Evolutionary conservation across 2,113 vertebrate species (phyloP).

Genomic region (Colaptes auratus): DNA sequence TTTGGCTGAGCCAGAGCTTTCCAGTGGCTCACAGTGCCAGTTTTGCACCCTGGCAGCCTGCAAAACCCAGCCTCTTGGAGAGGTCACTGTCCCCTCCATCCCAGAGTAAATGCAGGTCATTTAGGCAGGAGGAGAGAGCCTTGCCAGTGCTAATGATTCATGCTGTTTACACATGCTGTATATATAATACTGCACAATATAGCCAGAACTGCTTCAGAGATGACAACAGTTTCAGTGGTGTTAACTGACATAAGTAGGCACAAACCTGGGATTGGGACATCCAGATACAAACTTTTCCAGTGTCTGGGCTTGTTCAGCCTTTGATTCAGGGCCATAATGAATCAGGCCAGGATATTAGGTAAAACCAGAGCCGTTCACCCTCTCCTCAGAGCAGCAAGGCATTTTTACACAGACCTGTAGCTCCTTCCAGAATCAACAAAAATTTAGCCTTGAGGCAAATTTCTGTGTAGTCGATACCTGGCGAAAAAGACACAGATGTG

Average conservation of each 20-base stretch:
- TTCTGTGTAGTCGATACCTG: not conserved
- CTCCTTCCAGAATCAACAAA: not conserved
- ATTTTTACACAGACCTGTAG: not conserved
- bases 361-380: not conserved
- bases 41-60: not conserved
- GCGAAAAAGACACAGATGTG: not conserved
- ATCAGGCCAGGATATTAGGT: not conserved
- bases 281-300: not conserved
- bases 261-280: not conserved
- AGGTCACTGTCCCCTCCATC: not conserved
- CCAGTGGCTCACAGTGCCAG: not conserved
- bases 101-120: not conserved
- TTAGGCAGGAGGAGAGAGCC: not conserved
- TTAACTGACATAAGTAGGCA: not conserved
- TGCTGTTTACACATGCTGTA: not conserved
- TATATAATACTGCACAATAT: rapidly evolving
- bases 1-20: not conserved
- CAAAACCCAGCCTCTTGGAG: not conserved
- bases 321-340: not conserved
- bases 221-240: not conserved
- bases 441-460: not conserved
- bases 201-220: not conserved
- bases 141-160: slow-evolving; percentile 1
- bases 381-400: not conserved
- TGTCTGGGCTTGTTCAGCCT: not conserved